Conservation (phyloP, 2,797 vertebrate species). For the Iguana delicatissima region DNA sequence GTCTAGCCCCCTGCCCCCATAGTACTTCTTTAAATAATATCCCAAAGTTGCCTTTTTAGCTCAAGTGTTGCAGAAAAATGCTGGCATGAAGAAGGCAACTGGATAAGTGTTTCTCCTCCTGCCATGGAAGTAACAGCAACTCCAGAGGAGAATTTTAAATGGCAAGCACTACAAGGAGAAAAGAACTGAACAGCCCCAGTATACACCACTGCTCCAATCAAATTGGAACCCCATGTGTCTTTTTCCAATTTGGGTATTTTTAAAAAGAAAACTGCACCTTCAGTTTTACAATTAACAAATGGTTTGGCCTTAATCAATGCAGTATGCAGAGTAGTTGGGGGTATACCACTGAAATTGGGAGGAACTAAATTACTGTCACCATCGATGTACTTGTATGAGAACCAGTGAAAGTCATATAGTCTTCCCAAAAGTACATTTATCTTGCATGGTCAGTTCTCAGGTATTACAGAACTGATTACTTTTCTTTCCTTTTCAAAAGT, state of each 20-base stretch:
- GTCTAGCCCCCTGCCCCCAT: background rate
- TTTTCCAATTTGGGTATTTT: background rate
- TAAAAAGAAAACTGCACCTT: too few relatives aligned
- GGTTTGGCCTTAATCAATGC: background rate
- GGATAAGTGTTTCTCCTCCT: too few relatives aligned
- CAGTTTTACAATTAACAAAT: too few relatives aligned
- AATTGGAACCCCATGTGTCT: background rate
- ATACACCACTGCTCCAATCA: background rate
- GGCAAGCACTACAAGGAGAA: background rate
- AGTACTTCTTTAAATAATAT: background rate
- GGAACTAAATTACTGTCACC: background rate
- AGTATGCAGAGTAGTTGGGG: background rate
- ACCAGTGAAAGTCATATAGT: background rate
- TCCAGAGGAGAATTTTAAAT: background rate
- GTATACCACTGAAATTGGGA: background rate
- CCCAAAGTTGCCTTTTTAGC: background rate
- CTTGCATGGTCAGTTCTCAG: background rate
- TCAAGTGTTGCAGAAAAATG: background rate
- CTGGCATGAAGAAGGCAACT: background rate
- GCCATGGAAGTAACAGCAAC: too few relatives aligned
- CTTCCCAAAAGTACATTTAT: background rate
- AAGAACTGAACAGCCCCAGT: too few relatives aligned
- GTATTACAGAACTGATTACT: background rate
- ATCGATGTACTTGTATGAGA: background rate
- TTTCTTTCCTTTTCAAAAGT: background rate